A percentile compares a stretch with the other conserved stretches of the same genome.
These are phyloP conservation scores for Semaprochilodus insignis DNA, from an alignment of 2,797 vertebrate genomes.

Conservation along the genomic window DNA sequence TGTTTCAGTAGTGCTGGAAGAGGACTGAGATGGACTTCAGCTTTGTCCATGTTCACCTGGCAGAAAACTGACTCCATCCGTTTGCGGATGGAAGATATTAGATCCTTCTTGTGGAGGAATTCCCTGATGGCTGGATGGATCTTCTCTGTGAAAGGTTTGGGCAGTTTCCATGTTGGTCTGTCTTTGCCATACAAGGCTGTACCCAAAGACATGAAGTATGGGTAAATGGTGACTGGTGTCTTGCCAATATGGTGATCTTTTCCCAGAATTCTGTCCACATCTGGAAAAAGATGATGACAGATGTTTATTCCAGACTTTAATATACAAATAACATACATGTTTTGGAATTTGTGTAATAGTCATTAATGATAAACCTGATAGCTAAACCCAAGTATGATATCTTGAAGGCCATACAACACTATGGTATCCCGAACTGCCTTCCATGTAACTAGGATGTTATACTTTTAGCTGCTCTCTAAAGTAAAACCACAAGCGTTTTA, in stretches of 20 bases:
- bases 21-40: constrained; percentile 74
- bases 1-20: constrained; percentile 71
- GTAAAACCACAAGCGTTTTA: constrained; percentile 4
- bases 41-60: constrained; percentile 68
- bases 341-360: too few relatives aligned
- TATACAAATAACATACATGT: neutral
- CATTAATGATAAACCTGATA: too few relatives aligned
- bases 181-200: constrained; percentile 82
- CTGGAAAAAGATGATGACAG: constrained; percentile 67
- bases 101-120: constrained; percentile 74
- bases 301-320: neutral
- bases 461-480: too few relatives aligned
- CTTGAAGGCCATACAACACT: too few relatives aligned
- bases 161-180: constrained; percentile 79
- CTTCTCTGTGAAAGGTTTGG: constrained; percentile 74
- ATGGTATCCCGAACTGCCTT: too few relatives aligned
- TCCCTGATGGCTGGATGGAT: constrained; percentile 74
- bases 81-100: constrained; percentile 68
- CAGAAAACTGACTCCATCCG: constrained; percentile 79
- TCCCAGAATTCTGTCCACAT: constrained; percentile 70
- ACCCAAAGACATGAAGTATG: constrained; percentile 77
- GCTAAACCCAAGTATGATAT: too few relatives aligned
- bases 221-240: constrained; percentile 77
- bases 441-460: too few relatives aligned
- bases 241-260: constrained; percentile 72